Evolutionary conservation across 2,113 vertebrate species (phyloP).

Genomic region (Toxotes jaculatrix): DNA sequence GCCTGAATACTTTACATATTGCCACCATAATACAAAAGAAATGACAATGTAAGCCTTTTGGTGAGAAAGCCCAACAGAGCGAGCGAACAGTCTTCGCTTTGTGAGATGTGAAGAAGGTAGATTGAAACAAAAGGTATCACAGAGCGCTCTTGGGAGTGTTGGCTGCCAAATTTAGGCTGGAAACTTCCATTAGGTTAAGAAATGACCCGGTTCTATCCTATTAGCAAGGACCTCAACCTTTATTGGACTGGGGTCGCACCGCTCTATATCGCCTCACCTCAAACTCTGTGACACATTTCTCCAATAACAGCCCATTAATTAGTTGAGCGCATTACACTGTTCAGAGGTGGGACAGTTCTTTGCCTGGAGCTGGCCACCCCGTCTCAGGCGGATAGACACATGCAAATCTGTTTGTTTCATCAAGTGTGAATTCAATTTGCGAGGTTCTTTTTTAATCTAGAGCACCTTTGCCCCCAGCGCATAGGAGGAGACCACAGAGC

Average conservation of each 20-base stretch:
- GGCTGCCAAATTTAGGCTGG: not conserved
- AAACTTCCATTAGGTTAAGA: constrained; percentile 41
- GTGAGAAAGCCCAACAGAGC: constrained; percentile 6
- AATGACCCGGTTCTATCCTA: constrained; percentile 63
- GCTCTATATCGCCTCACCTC: constrained; percentile 65
- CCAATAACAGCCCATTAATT: constrained; percentile 82
- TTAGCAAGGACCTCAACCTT: constrained; percentile 65
- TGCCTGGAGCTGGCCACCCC: constrained; percentile 82
- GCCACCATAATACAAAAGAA: constrained; percentile 47
- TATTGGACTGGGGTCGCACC: constrained; percentile 66
- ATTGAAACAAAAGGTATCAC: not conserved
- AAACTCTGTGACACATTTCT: constrained; percentile 77
- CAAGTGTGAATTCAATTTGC: constrained; percentile 87
- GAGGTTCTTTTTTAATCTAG: constrained; percentile 81
- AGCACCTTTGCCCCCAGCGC: constrained; percentile 85
- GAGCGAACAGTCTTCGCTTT: not conserved
- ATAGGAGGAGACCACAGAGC: constrained; percentile 66
- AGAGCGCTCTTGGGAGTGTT: not conserved
- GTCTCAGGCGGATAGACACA: constrained; percentile 80
- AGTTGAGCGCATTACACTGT: constrained; percentile 72
- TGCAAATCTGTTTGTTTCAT: constrained; percentile 86
- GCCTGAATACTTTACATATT: constrained; percentile 43
- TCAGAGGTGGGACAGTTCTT: constrained; percentile 80
- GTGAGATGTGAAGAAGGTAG: not conserved
- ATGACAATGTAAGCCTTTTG: constrained; percentile 36